phyloP scores from a whole-genome alignment of 2,888 invertebrate genomes.

The Ophioninae sp. region DNA sequence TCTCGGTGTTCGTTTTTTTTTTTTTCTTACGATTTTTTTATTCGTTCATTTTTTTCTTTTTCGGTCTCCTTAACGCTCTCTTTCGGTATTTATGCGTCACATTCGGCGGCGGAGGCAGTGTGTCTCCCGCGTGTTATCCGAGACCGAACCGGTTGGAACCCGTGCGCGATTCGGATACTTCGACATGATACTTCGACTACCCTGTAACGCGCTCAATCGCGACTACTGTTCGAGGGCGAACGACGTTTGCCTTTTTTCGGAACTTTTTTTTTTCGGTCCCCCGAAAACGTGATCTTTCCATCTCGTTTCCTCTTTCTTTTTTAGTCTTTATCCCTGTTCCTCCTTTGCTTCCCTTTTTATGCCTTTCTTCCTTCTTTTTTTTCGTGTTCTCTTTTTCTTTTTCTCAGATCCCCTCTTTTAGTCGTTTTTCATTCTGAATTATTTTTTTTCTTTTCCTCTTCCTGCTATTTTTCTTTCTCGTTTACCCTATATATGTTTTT shows the following conservation, averaged over 20 bases:
- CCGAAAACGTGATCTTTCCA: background rate
- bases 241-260: conserved; percentile 19
- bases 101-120: conserved; percentile 50
- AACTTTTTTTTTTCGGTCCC: conserved; percentile 7
- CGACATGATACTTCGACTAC: conserved; percentile 5
- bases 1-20: conserved; percentile 8
- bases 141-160: conserved; percentile 58
- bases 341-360: background rate
- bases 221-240: conserved; percentile 21
- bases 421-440: too few relatives aligned
- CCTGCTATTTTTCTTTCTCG: too few relatives aligned
- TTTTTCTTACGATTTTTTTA: background rate
- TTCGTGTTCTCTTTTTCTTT: too few relatives aligned
- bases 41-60: conserved; percentile 7
- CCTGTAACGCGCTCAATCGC: conserved; percentile 26
- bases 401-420: too few relatives aligned
- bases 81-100: conserved; percentile 62
- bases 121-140: conserved; percentile 23
- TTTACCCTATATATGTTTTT: background rate
- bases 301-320: background rate
- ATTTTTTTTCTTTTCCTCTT: too few relatives aligned
- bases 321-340: background rate
- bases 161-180: background rate
- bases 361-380: too few relatives aligned
- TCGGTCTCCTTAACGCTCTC: background rate